Percentiles rank a stretch among this genome's conserved stretches.
These are phyloP conservation scores for Anorthoa munda DNA, from an alignment of 2,888 invertebrate genomes.

Conservation along the genomic window DNA sequence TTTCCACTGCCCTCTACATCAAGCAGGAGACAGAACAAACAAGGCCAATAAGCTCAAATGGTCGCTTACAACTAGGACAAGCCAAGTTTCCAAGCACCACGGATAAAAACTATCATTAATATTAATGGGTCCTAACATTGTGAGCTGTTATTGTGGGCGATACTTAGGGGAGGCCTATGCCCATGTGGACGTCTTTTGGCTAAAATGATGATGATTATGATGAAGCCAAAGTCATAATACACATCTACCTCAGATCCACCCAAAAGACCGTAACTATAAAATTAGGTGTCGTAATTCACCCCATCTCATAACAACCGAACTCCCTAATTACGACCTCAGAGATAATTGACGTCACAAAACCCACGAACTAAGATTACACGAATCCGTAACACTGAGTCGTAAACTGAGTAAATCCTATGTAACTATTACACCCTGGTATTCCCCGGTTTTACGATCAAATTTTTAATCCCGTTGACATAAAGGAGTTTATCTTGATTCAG, in stretches of 20 bases:
- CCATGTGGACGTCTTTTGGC: too few species aligned
- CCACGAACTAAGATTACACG: slow-evolving; percentile 59
- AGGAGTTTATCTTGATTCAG: slow-evolving; percentile 78
- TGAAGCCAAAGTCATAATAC: not conserved
- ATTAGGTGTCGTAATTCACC: slow-evolving; percentile 44
- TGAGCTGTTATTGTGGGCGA: too few species aligned
- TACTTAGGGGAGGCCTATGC: too few species aligned
- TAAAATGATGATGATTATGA: too few species aligned
- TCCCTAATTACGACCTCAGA: slow-evolving; percentile 49
- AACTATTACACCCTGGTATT: slow-evolving; percentile 70
- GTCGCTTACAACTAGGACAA: too few species aligned
- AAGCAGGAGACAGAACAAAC: too few species aligned
- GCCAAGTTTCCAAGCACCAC: too few species aligned
- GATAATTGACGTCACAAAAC: slow-evolving; percentile 63
- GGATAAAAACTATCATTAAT: too few species aligned
- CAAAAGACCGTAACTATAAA: slow-evolving; percentile 7
- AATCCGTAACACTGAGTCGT: slow-evolving; percentile 66
- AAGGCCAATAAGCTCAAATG: too few species aligned
- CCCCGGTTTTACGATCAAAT: slow-evolving; percentile 76
- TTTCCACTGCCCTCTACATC: too few species aligned
- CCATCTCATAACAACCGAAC: slow-evolving; percentile 24
- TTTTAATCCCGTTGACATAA: slow-evolving; percentile 82
- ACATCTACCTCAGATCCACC: not conserved
- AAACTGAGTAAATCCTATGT: slow-evolving; percentile 69
- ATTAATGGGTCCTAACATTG: too few species aligned